Evolutionary conservation across 2,888 invertebrate species (phyloP).

Genomic region (Holacanthella duospinosa): DNA sequence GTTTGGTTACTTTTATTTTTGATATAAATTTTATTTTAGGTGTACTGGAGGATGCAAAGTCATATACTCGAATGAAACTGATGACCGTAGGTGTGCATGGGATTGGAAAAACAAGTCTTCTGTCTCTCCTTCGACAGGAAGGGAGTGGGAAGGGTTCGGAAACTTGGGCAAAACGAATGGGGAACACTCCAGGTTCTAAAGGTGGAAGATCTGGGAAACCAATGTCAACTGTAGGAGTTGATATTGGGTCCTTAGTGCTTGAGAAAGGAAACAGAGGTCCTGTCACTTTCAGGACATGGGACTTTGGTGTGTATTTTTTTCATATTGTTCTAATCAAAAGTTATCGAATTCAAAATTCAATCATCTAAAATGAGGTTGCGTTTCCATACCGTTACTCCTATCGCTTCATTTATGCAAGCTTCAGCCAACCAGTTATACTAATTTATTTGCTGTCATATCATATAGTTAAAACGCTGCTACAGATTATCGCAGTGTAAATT

Average conservation of each 20-base stretch:
- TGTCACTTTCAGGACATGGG: slow-evolving; percentile 92
- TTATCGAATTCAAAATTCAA: too few relatives aligned
- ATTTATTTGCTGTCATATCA: too few relatives aligned
- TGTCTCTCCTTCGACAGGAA: slow-evolving; percentile 78
- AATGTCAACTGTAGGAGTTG: slow-evolving; percentile 81
- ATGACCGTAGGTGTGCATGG: slow-evolving; percentile 88
- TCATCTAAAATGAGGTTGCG: too few relatives aligned
- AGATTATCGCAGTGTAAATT: too few relatives aligned
- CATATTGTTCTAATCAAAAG: too few relatives aligned
- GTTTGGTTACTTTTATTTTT: too few relatives aligned
- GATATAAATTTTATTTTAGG: slow-evolving; percentile 16
- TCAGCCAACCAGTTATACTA: too few relatives aligned
- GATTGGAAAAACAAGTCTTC: slow-evolving; percentile 71
- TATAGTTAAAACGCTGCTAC: too few relatives aligned
- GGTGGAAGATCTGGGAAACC: slow-evolving; percentile 46
- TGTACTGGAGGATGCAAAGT: slow-evolving; percentile 75
- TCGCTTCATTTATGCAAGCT: too few relatives aligned
- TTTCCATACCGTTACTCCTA: too few relatives aligned
- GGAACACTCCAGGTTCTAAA: slow-evolving; percentile 51
- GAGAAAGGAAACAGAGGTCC: slow-evolving; percentile 69
- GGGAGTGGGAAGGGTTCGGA: slow-evolving; percentile 47
- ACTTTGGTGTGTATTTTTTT: too few relatives aligned
- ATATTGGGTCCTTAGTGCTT: slow-evolving; percentile 89
- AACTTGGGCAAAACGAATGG: slow-evolving; percentile 94
- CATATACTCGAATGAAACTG: slow-evolving; percentile 88